A percentile compares a stretch with the other conserved stretches of the same genome.
Conservation (phyloP, 2,113 vertebrate genomes). For the Sorex araneus region DNA sequence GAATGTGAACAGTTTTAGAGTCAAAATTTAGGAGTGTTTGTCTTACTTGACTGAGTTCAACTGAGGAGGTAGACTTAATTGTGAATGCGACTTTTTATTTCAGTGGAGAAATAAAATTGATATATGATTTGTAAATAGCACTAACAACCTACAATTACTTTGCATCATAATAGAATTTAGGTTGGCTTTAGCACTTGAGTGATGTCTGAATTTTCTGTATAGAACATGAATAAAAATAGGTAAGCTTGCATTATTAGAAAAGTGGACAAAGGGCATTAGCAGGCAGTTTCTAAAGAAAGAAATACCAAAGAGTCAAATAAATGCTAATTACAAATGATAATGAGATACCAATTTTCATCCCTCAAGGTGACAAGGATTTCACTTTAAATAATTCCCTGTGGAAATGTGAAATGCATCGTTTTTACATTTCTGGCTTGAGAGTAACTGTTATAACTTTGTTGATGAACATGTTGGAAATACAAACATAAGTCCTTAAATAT, state of each 20-base stretch:
- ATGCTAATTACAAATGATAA: constrained; percentile 63
- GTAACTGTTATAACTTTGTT: constrained; percentile 4
- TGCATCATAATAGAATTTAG: constrained; percentile 90
- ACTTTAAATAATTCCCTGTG: constrained; percentile 44
- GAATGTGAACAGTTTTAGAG: constrained; percentile 85
- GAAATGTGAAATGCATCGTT: background rate
- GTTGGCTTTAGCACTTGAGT: constrained; percentile 87
- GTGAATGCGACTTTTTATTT: constrained; percentile 84
- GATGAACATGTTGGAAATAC: background rate
- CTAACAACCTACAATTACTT: constrained; percentile 89
- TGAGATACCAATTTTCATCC: constrained; percentile 15
- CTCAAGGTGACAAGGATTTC: constrained; percentile 53
- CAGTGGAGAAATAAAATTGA: constrained; percentile 88
- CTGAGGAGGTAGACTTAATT: constrained; percentile 79
- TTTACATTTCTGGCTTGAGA: constrained; percentile 9
- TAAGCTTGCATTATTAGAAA: constrained; percentile 29
- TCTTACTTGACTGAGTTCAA: constrained; percentile 81
- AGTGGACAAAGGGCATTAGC: constrained; percentile 47
- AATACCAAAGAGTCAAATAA: constrained; percentile 63
- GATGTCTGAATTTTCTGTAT: constrained; percentile 90
- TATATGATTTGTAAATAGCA: constrained; percentile 88
- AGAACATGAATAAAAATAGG: constrained; percentile 60
- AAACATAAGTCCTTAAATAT: background rate
- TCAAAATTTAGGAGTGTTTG: constrained; percentile 82
- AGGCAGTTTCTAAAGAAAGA: constrained; percentile 16